phyloP scores from a whole-genome alignment of 2,113 vertebrate genomes.

The Lophura nycthemera region DNA sequence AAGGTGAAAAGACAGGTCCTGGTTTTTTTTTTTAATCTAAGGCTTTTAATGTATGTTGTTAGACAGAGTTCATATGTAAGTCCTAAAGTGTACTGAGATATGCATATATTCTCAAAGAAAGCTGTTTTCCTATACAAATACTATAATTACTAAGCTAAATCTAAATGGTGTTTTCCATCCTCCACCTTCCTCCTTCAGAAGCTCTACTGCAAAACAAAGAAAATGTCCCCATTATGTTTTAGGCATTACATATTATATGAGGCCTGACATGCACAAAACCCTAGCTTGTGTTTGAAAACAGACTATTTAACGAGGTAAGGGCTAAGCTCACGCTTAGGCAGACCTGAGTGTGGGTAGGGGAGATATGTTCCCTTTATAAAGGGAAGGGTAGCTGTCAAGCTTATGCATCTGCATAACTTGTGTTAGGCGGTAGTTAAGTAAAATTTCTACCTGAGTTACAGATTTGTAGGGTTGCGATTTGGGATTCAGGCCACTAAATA shows the following conservation, averaged over 20 bases:
- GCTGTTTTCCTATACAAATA: not conserved
- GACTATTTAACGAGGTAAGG: not conserved
- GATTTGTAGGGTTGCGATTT: not conserved
- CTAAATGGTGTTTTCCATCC: not conserved
- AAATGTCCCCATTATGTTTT: not conserved
- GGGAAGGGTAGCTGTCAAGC: not conserved
- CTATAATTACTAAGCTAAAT: not conserved
- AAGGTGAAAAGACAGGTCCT: not conserved
- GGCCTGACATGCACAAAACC: not conserved
- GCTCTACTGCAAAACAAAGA: not conserved
- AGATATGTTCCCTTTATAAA: not conserved
- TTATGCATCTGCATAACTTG: not conserved
- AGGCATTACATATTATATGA: not conserved
- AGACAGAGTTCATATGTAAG: not conserved
- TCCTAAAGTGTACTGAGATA: not conserved
- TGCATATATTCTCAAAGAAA: not conserved
- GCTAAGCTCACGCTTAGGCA: not conserved
- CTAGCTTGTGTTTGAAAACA: not conserved
- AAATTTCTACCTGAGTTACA: not conserved
- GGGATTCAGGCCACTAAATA: not conserved
- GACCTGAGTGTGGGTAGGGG: not conserved
- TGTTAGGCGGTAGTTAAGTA: not conserved
- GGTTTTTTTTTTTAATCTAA: not conserved
- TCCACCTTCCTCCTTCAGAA: not conserved
- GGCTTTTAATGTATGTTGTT: not conserved